phyloP scores from a whole-genome alignment of 2,113 vertebrate genomes.

The Cebus imitator region DNA sequence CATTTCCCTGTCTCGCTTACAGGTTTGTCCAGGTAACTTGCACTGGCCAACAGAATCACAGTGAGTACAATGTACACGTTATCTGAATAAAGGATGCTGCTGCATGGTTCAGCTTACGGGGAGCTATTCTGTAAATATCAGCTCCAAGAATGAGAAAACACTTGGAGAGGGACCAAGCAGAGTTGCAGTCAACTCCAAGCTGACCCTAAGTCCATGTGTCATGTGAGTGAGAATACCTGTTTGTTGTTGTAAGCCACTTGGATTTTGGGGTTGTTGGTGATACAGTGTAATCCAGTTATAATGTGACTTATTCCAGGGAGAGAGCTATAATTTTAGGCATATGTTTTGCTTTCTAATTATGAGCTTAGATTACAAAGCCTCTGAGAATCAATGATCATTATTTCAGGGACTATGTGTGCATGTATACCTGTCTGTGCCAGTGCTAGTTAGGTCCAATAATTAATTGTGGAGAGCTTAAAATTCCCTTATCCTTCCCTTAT shows the following conservation, averaged over 20 bases:
- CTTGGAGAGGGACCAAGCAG: background rate
- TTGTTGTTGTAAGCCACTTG: background rate
- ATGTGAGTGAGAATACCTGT: background rate
- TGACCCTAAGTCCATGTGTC: background rate
- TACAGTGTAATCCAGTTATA: background rate
- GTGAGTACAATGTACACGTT: no score
- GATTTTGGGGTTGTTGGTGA: background rate
- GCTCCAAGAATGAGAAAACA: background rate
- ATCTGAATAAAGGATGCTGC: background rate
- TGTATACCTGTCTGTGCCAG: background rate
- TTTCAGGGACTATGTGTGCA: background rate
- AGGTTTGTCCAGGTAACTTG: background rate
- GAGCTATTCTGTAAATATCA: background rate
- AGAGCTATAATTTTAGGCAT: background rate
- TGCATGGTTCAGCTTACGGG: background rate
- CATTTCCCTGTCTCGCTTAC: background rate
- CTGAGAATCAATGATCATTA: background rate
- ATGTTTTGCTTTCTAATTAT: background rate
- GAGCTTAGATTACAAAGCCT: background rate
- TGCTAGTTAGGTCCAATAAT: background rate
- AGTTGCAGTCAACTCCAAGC: background rate
- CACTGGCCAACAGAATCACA: background rate
- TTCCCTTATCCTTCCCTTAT: background rate
- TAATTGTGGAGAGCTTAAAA: background rate
- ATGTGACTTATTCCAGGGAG: background rate